Conservation (phyloP, 2,888 invertebrate species). For the Hirtodrosophila histrioides region DNA sequence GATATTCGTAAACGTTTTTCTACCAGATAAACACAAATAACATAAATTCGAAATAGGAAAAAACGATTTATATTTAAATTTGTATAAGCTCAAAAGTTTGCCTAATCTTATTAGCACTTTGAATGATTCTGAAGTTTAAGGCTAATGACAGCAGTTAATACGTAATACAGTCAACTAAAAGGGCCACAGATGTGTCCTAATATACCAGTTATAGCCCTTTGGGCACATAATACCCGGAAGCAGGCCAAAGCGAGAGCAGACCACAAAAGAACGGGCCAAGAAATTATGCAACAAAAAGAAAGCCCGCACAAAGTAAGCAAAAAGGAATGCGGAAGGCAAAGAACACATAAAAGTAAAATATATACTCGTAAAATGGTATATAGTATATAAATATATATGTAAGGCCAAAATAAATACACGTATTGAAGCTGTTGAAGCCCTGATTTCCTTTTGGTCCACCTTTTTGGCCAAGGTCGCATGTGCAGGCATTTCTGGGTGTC, state of each 20-base stretch:
- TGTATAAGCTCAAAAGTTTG: no score
- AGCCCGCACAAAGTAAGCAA: slow-evolving; percentile 17
- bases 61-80: no score
- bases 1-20: no score
- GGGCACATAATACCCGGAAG: not conserved
- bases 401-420: slow-evolving; percentile 24
- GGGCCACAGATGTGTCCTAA: not conserved
- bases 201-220: slow-evolving; percentile 11
- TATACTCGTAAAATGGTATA: slow-evolving; percentile 5
- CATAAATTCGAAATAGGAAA: no score
- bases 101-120: no score
- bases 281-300: slow-evolving; percentile 46
- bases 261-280: slow-evolving; percentile 19
- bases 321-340: slow-evolving; percentile 11
- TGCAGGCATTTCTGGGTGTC: slow-evolving; percentile 6
- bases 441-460: slow-evolving; percentile 32
- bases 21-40: no score
- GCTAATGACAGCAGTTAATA: no score
- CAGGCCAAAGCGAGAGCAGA: not conserved
- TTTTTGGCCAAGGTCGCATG: slow-evolving; percentile 33
- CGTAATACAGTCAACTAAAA: not conserved
- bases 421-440: slow-evolving; percentile 25
- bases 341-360: slow-evolving; percentile 24
- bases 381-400: not conserved
- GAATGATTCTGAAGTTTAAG: no score